phyloP scores from a whole-genome alignment of 2,113 vertebrate species.

The Melozone crissalis region DNA sequence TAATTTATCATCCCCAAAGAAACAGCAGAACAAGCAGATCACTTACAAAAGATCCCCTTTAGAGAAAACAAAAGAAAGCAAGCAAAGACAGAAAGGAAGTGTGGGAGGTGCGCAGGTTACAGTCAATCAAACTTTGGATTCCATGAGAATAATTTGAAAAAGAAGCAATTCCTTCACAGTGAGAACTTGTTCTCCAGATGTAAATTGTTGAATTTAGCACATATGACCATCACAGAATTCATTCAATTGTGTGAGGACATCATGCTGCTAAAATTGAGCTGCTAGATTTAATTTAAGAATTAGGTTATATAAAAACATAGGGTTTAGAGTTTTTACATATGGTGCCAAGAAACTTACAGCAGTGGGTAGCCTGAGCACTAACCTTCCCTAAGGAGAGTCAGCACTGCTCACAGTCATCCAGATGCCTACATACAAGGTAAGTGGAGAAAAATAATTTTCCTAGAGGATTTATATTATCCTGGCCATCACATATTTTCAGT shows the following conservation, averaged over 20 bases:
- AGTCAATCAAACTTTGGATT: constrained; percentile 47
- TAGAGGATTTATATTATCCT: neutral
- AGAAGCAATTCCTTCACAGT: constrained; percentile 37
- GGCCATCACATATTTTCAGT: neutral
- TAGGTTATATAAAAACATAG: constrained; percentile 26
- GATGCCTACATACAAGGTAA: neutral
- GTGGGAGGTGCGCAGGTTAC: constrained; percentile 9
- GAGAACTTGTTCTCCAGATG: constrained; percentile 23
- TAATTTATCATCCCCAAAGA: constrained; percentile 19
- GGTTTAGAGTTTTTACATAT: neutral
- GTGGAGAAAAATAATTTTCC: neutral
- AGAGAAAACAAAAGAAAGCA: neutral
- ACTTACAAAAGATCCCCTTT: neutral
- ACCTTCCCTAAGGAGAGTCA: neutral
- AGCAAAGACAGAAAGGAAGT: constrained; percentile 18
- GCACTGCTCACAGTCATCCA: neutral
- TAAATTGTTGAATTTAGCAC: constrained; percentile 45
- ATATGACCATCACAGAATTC: constrained; percentile 6
- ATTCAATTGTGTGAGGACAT: neutral
- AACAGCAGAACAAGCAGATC: constrained; percentile 37
- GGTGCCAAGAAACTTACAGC: constrained; percentile 1
- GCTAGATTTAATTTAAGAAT: constrained; percentile 44
- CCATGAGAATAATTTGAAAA: constrained; percentile 22
- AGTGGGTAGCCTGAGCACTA: neutral
- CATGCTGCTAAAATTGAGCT: constrained; percentile 46